Evolutionary conservation across 2,113 vertebrate species (phyloP), one percentile per base, ranked within the genome.

Genomic region (Petroica traversi): DNA sequence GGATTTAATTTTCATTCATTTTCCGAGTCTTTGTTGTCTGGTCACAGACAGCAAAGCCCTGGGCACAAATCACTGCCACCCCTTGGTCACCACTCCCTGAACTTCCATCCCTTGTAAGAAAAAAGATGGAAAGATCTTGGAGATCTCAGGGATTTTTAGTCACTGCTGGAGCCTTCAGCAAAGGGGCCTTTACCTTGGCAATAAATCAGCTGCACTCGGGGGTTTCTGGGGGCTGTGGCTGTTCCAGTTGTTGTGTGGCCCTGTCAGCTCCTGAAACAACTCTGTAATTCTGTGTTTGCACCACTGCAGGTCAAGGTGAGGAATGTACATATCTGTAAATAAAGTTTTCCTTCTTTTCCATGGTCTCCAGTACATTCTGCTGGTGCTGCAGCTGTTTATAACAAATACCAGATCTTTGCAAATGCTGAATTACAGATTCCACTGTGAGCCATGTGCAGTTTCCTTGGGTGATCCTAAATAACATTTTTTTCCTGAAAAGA

Each of bases 401-500:
- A 19, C 46, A 71, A 51, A 41, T 11, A 15, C 1, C 54, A 40
- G 41, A 10, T 51, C 45, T 23, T 49, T 64, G 8, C 36, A 48
- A 89, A 40, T 49, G 48, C 72, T 22, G 24, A 62, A n/a, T 43
- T 72, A n/a, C 38, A 41, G 66, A 31, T 58, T n/a, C 17, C 34
- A 3, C 52, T 25, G 0, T 23, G 33, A 85, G 4, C 57, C 40
- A 10, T 0, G 1, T 36, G 49, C 25, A 9, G 8, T 58, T 84
- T 46, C 23, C 36, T 24, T 14, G 18, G 54, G 34, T 9, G 5
- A 61, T n/a, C 69, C 66, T 25, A 68, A 33, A 75, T 28, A 72
- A 63, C 28, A 13, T 1, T 58, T 72, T 59, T n/a, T 68, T 8
- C 34, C 34, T 67, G n/a, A 8, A 48, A 88, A 73, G n/a, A 52